Percentiles rank a stretch among this genome's conserved stretches.
phyloP scores from a whole-genome alignment of 2,888 invertebrate genomes.

The Tetragnatha montana region DNA sequence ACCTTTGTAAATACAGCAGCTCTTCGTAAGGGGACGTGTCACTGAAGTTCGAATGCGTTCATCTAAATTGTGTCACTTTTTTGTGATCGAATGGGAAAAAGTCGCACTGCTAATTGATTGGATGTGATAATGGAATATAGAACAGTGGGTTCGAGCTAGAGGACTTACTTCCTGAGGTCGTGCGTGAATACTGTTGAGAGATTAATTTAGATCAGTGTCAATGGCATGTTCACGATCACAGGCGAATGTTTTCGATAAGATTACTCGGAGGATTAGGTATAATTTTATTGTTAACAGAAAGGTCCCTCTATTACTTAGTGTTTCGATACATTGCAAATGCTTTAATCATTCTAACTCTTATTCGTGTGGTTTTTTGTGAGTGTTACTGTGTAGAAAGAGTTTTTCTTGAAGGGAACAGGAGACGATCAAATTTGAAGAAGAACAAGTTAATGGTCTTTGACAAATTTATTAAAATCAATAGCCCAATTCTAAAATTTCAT shows the following conservation, averaged over 20 bases:
- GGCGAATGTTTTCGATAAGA: not conserved
- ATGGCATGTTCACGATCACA: not conserved
- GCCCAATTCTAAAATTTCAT: too few relatives aligned
- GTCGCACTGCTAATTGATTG: not conserved
- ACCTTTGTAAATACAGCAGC: not conserved
- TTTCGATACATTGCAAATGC: too few relatives aligned
- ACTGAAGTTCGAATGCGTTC: not conserved
- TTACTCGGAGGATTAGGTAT: not conserved
- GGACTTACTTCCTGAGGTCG: not conserved
- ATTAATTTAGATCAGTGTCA: not conserved
- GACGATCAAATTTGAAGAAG: too few relatives aligned
- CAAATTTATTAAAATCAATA: too few relatives aligned
- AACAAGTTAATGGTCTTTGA: too few relatives aligned
- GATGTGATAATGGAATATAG: not conserved
- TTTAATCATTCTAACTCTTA: too few relatives aligned
- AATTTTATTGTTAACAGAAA: too few relatives aligned
- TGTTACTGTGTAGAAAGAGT: too few relatives aligned
- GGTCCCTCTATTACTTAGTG: too few relatives aligned
- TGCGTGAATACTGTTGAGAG: not conserved
- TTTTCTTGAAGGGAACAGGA: too few relatives aligned
- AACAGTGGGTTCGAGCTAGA: not conserved
- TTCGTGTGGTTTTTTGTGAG: too few relatives aligned
- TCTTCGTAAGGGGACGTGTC: not conserved
- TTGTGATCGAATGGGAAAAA: not conserved
- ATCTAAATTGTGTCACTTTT: not conserved